phyloP scores from a whole-genome alignment of 2,888 invertebrate species.

The Andrena camellia region DNA sequence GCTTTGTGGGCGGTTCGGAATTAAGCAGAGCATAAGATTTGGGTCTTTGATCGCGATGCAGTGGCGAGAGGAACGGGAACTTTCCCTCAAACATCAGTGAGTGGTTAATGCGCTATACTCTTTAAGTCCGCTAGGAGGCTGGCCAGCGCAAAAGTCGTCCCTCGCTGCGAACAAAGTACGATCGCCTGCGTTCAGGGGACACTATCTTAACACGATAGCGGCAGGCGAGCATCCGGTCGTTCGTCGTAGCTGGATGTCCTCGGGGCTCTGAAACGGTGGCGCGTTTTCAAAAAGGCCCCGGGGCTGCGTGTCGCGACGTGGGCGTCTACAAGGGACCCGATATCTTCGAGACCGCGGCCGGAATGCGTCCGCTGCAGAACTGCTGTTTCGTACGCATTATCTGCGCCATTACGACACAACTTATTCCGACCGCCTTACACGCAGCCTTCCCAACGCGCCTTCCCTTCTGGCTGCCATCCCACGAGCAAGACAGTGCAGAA shows the following conservation, averaged over 20 bases:
- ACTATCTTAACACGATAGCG: slow-evolving; percentile 12
- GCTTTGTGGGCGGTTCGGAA: too few species aligned
- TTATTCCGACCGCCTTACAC: slow-evolving; percentile 12
- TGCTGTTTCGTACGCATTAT: slow-evolving; percentile 41
- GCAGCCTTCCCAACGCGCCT: background rate
- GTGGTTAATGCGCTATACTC: too few species aligned
- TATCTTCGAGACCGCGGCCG: slow-evolving; percentile 22
- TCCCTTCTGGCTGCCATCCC: background rate
- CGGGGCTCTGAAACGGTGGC: slow-evolving; percentile 12
- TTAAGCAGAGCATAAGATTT: too few species aligned
- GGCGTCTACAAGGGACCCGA: slow-evolving; percentile 34
- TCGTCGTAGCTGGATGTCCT: background rate
- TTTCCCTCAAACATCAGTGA: too few species aligned
- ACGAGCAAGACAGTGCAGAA: slow-evolving; percentile 27
- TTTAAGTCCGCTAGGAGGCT: too few species aligned
- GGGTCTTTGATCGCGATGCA: too few species aligned
- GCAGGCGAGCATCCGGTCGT: slow-evolving; percentile 10
- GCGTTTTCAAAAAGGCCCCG: slow-evolving; percentile 32
- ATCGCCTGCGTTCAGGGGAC: background rate
- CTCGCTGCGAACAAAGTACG: background rate
- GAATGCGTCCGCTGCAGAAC: background rate
- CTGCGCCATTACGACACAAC: slow-evolving; percentile 22
- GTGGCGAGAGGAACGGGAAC: too few species aligned
- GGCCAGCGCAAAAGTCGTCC: background rate
- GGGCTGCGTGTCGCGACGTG: slow-evolving; percentile 20